Evolutionary conservation across 2,113 vertebrate species (phyloP).

Genomic region (Electrona antarctica): DNA sequence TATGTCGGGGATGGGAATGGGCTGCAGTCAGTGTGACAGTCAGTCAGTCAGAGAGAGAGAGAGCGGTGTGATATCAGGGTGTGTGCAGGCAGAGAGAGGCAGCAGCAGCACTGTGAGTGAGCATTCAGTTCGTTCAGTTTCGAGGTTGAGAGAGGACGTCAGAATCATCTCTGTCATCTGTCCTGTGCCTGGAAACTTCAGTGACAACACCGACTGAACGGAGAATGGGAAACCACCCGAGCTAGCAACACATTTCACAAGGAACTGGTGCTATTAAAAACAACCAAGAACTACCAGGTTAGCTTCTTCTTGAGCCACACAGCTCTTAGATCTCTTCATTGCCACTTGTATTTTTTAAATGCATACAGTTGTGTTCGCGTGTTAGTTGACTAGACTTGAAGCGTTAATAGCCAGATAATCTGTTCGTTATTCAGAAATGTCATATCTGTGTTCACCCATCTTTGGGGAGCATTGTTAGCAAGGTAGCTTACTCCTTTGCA

Average conservation of each 20-base stretch:
- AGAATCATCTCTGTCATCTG: constrained; percentile 63
- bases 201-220: constrained; percentile 19
- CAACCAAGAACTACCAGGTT: constrained; percentile 55
- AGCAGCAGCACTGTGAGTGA: constrained; percentile 59
- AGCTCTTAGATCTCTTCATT: constrained; percentile 22
- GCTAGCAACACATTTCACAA: constrained; percentile 58
- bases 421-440: not conserved
- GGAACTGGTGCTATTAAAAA: constrained; percentile 51
- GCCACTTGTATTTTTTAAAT: constrained; percentile 26
- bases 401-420: not conserved
- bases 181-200: constrained; percentile 35
- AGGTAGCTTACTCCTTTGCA: constrained; percentile 24
- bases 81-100: constrained; percentile 55
- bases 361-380: constrained; percentile 24
- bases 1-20: too few species aligned
- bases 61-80: too few species aligned
- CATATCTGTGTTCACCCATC: not conserved
- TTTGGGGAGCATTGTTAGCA: not conserved
- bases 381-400: constrained; percentile 5
- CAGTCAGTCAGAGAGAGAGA: too few species aligned
- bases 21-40: too few species aligned
- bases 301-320: constrained; percentile 37
- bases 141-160: constrained; percentile 42
- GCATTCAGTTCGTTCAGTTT: constrained; percentile 30
- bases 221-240: constrained; percentile 69